phyloP scores from a whole-genome alignment of 2,888 invertebrate genomes.

The Drosophila anceps region DNA sequence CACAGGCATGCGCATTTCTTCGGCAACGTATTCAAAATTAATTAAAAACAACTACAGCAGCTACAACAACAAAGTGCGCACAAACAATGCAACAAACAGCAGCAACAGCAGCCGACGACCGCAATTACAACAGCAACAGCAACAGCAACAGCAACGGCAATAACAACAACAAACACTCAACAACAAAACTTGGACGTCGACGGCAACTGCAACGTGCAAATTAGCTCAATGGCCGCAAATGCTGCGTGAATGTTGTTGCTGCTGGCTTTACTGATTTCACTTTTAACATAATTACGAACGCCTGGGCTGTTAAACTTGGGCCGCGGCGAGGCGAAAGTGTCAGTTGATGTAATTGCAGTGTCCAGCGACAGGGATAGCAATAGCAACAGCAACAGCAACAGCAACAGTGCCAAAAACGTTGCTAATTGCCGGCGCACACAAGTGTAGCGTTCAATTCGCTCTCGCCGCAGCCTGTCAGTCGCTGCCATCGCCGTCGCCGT shows the following conservation, averaged over 20 bases:
- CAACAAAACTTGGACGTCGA: slow-evolving; percentile 40
- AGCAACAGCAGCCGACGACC: slow-evolving; percentile 36
- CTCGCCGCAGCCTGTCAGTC: neutral
- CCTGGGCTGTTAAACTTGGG: slow-evolving; percentile 33
- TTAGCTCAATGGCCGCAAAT: slow-evolving; percentile 61
- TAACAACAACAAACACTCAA: slow-evolving; percentile 13
- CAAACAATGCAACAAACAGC: slow-evolving; percentile 56
- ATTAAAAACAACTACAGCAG: slow-evolving; percentile 67
- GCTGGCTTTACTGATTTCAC: slow-evolving; percentile 56
- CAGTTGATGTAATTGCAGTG: slow-evolving; percentile 52
- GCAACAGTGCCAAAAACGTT: slow-evolving; percentile 20
- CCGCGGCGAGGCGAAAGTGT: slow-evolving; percentile 58
- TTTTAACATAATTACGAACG: slow-evolving; percentile 58
- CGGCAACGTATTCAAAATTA: slow-evolving; percentile 74
- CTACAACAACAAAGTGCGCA: slow-evolving; percentile 32
- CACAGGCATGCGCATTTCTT: slow-evolving; percentile 80
- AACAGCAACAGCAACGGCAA: slow-evolving; percentile 33
- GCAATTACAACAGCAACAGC: slow-evolving; percentile 37
- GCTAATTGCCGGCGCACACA: slow-evolving; percentile 32
- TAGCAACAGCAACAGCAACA: slow-evolving; percentile 32
- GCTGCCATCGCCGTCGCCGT: no score
- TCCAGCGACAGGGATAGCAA: slow-evolving; percentile 26
- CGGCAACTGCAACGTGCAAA: slow-evolving; percentile 49
- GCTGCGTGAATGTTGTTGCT: slow-evolving; percentile 40
- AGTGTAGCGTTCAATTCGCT: slow-evolving; percentile 27